A percentile compares a stretch with the other conserved stretches of the same genome.
Conservation (phyloP, 2,797 vertebrate species). For the Otolemur crassicaudatus region DNA sequence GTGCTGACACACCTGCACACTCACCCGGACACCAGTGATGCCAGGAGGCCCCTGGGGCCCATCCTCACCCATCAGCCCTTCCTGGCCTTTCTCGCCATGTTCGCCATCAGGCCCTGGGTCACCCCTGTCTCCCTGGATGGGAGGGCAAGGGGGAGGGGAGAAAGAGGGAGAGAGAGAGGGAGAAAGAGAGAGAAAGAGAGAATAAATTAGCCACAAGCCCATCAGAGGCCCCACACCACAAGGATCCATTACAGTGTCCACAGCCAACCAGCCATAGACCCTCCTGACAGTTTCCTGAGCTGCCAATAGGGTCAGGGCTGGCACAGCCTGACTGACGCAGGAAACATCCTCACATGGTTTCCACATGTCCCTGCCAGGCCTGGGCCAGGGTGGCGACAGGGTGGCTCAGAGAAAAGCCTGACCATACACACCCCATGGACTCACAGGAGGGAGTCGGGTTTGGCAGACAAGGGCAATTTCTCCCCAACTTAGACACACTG, state of each 20-base stretch:
- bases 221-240: background rate
- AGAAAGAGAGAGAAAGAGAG: slow-evolving; percentile 3
- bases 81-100: slow-evolving; percentile 93
- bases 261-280: background rate
- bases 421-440: rapidly evolving
- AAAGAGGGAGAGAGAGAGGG: background rate
- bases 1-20: slow-evolving; percentile 56
- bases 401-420: background rate
- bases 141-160: background rate
- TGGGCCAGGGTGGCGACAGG: background rate
- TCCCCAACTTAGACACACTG: rapidly evolving
- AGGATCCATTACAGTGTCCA: background rate
- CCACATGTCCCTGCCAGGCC: slow-evolving; percentile 55
- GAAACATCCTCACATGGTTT: background rate
- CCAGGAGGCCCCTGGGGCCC: slow-evolving; percentile 93
- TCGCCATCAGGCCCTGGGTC: slow-evolving; percentile 95
- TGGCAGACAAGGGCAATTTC: background rate
- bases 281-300: slow-evolving; percentile 45
- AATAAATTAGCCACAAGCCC: slow-evolving; percentile 55
- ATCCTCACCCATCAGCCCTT: slow-evolving; percentile 95
- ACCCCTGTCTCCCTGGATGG: slow-evolving; percentile 95
- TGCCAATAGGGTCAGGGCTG: slow-evolving; percentile 59
- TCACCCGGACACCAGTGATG: slow-evolving; percentile 94
- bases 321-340: slow-evolving; percentile 30
- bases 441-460: background rate